Evolutionary conservation across 1,140 invertebrate genomes (phyloP), one percentile per base, ranked within the genome.

Genomic region (Zophobas morio): DNA sequence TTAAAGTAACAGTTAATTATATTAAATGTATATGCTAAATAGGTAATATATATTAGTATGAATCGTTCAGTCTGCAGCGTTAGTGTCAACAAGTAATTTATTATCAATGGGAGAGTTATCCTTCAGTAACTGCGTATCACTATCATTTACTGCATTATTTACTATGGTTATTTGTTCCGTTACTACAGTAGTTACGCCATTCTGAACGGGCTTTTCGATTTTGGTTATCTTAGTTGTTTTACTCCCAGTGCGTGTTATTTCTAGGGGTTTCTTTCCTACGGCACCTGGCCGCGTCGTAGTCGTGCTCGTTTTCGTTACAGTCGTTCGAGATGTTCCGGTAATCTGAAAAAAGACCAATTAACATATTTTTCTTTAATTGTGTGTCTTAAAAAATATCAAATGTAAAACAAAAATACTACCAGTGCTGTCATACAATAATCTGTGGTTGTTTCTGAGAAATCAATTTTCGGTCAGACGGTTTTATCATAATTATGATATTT

Each of bases 101-200:
- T 82, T 84, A 75, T 85, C 83, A 46, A 84, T 51, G 34, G 84
- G 84, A 1, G 84, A 85, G 70, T 84, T 82, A 75, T 85, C 84
- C 77, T 85, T 85, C 35, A 84, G 51, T 63, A 83, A 73, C 60
- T 82, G 73, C 6, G 66, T 53, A 53, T 83, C 82, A 33, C 60
- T 76, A 35, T 78, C 75, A 4, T 74, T 70, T 32, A 73, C 71
- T 34, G 56, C 75, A 47, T 81, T 82, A 46, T 80, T 80, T 40
- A 82, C 72, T 37, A 81, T 66, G n/a, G 78, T 82, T 74, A 78
- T 81, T 78, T 84, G 74, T 74, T 84, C 77, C 8, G 81, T 81
- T 32, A 83, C 80, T 37, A 72, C 78, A 51, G 81, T 77, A 3
- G 80, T 70, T 40, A 82, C 70, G 37, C 81, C 83, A 42, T 84